phyloP scores from a whole-genome alignment of 2,888 invertebrate species.

The Notodromas monacha region DNA sequence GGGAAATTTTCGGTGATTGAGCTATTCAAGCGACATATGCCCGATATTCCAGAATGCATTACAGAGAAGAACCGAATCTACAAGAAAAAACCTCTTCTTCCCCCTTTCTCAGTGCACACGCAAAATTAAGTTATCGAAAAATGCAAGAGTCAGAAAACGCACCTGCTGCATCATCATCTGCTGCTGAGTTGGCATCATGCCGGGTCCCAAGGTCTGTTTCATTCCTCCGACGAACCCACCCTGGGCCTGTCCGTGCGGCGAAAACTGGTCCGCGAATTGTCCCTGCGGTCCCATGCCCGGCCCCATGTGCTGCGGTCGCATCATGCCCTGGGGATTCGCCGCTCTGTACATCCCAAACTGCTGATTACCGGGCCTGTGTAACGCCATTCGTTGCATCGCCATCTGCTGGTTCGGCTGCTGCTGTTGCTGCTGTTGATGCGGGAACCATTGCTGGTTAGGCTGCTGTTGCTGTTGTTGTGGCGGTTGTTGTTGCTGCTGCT shows the following conservation, averaged over 20 bases:
- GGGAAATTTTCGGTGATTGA: no score
- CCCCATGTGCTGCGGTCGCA: slow-evolving; percentile 12
- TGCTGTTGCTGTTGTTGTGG: slow-evolving; percentile 15
- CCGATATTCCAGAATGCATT: no score
- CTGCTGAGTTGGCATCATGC: slow-evolving; percentile 5
- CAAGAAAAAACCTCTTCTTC: no score
- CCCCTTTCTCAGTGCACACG: no score
- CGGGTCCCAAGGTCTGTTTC: background rate
- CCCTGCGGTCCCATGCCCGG: slow-evolving; percentile 20
- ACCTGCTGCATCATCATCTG: no score
- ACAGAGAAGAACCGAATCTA: no score
- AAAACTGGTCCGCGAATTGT: slow-evolving; percentile 2
- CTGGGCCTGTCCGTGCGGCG: background rate
- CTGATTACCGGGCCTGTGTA: no score
- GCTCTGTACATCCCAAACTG: slow-evolving; percentile 11
- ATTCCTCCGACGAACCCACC: no score
- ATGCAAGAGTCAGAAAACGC: no score
- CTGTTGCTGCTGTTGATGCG: slow-evolving; percentile 19
- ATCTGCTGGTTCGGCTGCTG: slow-evolving; percentile 14
- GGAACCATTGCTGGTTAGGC: slow-evolving; percentile 18
- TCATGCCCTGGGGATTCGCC: slow-evolving; percentile 10
- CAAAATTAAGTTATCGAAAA: no score
- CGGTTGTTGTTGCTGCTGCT: slow-evolving; percentile 16
- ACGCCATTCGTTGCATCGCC: no score
- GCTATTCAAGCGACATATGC: no score